A percentile compares a stretch with the other conserved stretches of the same genome.
These are phyloP conservation scores for Melanostoma mellinum DNA, from an alignment of 2,888 invertebrate genomes.

Conservation along the genomic window DNA sequence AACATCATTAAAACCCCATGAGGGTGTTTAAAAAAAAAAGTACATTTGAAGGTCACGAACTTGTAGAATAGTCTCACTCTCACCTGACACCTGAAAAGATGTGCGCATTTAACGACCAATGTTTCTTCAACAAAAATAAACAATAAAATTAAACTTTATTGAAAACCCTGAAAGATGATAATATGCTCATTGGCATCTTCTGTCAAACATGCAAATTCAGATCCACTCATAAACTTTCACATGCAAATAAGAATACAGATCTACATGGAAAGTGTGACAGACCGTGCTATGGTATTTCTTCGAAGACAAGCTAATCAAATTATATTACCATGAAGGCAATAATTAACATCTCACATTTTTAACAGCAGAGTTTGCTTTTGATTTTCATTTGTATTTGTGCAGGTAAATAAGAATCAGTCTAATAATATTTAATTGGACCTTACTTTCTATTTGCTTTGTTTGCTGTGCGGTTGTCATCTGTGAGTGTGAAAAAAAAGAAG, in stretches of 20 bases:
- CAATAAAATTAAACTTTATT: too few relatives aligned
- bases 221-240: slow-evolving; percentile 45
- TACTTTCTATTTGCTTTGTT: slow-evolving; percentile 39
- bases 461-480: slow-evolving; percentile 4
- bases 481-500: not conserved
- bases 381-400: not conserved
- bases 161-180: too few relatives aligned
- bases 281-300: not conserved
- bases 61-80: too few relatives aligned
- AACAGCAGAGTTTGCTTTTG: too few relatives aligned
- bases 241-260: not conserved
- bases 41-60: too few relatives aligned
- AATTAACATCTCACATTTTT: slow-evolving; percentile 7
- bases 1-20: too few relatives aligned
- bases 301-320: slow-evolving; percentile 19
- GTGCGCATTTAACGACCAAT: too few relatives aligned
- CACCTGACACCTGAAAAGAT: too few relatives aligned
- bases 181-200: not conserved
- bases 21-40: too few relatives aligned
- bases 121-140: too few relatives aligned
- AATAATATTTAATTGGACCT: slow-evolving; percentile 30
- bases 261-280: slow-evolving; percentile 27
- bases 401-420: slow-evolving; percentile 29
- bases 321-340: slow-evolving; percentile 21
- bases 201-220: slow-evolving; percentile 3